These are phyloP conservation scores for Callionymus lyra DNA, from an alignment of 2,113 vertebrate genomes.

Conservation along the genomic window DNA sequence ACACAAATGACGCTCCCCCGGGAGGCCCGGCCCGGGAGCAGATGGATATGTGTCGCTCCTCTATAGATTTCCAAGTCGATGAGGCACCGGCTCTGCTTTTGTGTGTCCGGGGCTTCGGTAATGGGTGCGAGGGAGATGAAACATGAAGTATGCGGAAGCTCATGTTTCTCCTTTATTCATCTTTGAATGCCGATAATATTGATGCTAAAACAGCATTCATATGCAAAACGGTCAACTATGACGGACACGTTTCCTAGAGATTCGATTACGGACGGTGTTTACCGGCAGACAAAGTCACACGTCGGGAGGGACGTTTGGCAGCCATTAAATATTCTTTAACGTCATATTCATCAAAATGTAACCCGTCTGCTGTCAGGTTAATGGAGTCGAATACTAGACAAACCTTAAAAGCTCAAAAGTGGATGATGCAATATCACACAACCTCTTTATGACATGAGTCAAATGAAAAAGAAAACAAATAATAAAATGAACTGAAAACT, in stretches of 20 bases:
- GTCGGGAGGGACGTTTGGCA: no score
- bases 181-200: conserved; percentile 54
- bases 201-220: conserved; percentile 48
- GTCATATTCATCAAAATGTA: no score
- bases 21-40: conserved; percentile 38
- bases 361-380: no score
- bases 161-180: conserved; percentile 58
- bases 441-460: no score
- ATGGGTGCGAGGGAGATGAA: conserved; percentile 60
- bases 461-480: no score
- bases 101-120: conserved; percentile 53
- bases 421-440: no score
- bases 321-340: no score
- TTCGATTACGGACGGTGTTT: conserved; percentile 34
- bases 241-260: conserved; percentile 36
- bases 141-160: conserved; percentile 46
- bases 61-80: conserved; percentile 68
- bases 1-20: conserved; percentile 54
- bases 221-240: conserved; percentile 46
- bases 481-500: no score
- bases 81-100: conserved; percentile 35
- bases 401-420: no score
- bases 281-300: no score
- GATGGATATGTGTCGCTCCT: conserved; percentile 59
- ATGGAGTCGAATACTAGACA: no score